Evolutionary conservation across 1,140 invertebrate genomes (phyloP).

Genomic region (Cephus cinctus): DNA sequence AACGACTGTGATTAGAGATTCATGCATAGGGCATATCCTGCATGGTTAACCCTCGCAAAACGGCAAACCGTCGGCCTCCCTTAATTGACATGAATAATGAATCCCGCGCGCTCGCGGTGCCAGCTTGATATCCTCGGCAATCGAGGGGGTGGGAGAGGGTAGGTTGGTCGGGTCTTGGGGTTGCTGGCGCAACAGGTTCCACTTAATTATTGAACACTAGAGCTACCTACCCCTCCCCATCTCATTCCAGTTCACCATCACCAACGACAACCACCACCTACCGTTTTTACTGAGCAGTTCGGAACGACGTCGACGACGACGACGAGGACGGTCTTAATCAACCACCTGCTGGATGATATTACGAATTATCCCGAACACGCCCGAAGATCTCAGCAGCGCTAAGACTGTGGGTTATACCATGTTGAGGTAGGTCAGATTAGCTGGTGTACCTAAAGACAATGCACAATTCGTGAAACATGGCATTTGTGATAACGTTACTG

Average conservation of each 20-base stretch:
- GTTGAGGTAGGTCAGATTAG: too few species aligned
- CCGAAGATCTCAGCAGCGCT: too few species aligned
- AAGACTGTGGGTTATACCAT: too few species aligned
- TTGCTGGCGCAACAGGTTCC: conserved; percentile 53
- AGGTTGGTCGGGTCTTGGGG: conserved; percentile 25
- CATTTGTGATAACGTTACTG: too few species aligned
- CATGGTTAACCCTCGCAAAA: not conserved
- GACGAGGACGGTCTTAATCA: conserved; percentile 28
- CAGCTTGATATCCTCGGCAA: conserved; percentile 21
- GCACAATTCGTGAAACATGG: too few species aligned
- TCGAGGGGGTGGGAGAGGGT: conserved; percentile 16
- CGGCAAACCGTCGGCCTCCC: conserved; percentile 9
- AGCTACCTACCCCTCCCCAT: conserved; percentile 27
- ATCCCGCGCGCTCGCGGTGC: conserved; percentile 20
- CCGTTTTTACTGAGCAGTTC: conserved; percentile 32
- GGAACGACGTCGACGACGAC: too few species aligned
- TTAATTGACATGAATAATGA: conserved; percentile 50
- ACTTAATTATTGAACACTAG: conserved; percentile 56
- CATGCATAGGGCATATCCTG: not conserved
- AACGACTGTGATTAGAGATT: not conserved
- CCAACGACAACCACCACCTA: too few species aligned
- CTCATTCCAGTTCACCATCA: too few species aligned
- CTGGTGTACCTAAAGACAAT: too few species aligned
- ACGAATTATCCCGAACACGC: too few species aligned
- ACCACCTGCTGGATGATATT: too few species aligned